phyloP scores from a whole-genome alignment of 2,113 vertebrate species.

The rabbit (Oryctolagus cuniculus) region DNA sequence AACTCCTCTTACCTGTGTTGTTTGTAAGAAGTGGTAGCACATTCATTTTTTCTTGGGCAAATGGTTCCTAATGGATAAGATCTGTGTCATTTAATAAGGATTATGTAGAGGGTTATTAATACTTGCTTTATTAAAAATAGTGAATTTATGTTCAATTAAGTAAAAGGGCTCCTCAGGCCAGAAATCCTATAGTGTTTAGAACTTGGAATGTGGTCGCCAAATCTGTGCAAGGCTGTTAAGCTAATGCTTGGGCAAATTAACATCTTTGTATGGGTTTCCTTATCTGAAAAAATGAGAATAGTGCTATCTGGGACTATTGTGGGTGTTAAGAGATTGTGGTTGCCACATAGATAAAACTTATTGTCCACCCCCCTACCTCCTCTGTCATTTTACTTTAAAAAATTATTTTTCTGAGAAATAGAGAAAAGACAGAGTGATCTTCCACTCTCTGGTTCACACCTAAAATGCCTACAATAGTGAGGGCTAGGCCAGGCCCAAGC shows the following conservation, averaged over 20 bases:
- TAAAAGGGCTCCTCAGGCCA: background rate
- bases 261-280: background rate
- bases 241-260: conserved; percentile 26
- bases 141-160: background rate
- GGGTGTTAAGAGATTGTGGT: background rate
- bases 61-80: background rate
- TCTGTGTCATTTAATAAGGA: background rate
- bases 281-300: background rate
- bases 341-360: background rate
- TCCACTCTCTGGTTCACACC: too few species aligned
- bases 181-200: conserved; percentile 17
- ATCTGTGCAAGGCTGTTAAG: background rate
- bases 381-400: background rate
- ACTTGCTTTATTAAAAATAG: background rate
- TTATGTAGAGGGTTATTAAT: background rate
- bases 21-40: background rate
- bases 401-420: too few species aligned
- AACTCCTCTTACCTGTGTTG: background rate
- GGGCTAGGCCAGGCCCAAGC: too few species aligned
- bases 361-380: background rate
- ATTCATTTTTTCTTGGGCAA: conserved; percentile 11
- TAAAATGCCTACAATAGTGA: too few species aligned
- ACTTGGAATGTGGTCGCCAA: background rate
- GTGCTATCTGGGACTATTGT: background rate
- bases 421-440: too few species aligned